Base-by-base conservation (phyloP, 2,113 vertebrate genomes). In the Hipposideros armiger region DNA sequence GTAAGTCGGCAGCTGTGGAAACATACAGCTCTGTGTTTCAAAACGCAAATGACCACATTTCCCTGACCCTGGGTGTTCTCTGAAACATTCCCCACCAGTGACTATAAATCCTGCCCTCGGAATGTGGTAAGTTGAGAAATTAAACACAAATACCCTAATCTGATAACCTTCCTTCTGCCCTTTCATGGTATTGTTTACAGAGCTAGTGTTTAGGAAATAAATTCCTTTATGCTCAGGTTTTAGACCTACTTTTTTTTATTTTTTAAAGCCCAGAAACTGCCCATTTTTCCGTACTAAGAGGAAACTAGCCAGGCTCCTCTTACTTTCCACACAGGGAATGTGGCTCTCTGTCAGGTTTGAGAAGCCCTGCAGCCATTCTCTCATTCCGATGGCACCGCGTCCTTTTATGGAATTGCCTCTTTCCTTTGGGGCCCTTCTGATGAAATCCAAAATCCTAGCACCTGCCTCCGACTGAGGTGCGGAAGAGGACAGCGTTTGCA, bases 1-100 rank as follows among this genome's bases (percentile, higher is more conserved):
- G 40, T 54, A 4, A 22, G 4, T 15, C 26, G 0, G 81, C 95
- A 96, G 95, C 97, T 95, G 96, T 56, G 10, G 93, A 95, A 91
- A 96, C 95, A 90, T 3, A 36, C 3, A 3, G 72, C 4, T 20
- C 60, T 69, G 72, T 6, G 32, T 81, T 62, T 77, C 77, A 11
- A 74, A 85, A 90, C 5, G 7, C 85, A 40, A 50, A 56, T 28
- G 94, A 70, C 72, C 93, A 5, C 77, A 28, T 36, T 54, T 40
- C 91, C 64, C 82, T 84, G 78, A 32, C 32, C 67, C 8, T 0
- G 3, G 16, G 32, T 56, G 36, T 73, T 64, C 72, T 69, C 82
- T n/a, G 58, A 40, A 17, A 76, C 89, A 78, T 56, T 56, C 95
- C 92, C 60, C 4, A 3, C 45, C 47, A 11, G 5, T 20, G 73